Percentiles rank a stretch among this genome's conserved stretches.
These are phyloP conservation scores for Ceratotherium simum DNA, from an alignment of 2,113 vertebrate genomes.

Conservation along the genomic window DNA sequence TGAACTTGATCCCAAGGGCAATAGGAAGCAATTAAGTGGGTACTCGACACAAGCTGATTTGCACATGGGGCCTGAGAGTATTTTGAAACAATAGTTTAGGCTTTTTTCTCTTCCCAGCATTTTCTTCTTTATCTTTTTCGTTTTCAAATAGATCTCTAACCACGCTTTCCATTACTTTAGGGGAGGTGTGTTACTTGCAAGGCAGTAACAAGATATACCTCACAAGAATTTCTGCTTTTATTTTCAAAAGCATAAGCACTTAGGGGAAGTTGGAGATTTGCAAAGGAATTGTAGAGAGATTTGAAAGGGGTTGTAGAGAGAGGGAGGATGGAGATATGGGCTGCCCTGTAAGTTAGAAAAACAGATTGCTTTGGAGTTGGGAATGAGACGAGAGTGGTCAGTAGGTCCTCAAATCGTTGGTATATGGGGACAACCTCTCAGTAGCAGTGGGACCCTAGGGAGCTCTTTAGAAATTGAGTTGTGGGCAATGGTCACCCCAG, in stretches of 20 bases:
- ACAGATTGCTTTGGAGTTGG: neutral
- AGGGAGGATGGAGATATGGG: neutral
- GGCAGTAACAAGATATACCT: neutral
- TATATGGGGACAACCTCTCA: neutral
- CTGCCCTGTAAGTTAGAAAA: neutral
- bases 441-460: neutral
- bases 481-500: neutral
- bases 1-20: neutral
- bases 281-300: constrained; percentile 30
- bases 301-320: neutral
- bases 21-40: neutral
- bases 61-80: neutral
- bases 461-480: neutral
- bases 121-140: neutral
- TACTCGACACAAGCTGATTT: neutral
- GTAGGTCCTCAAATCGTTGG: neutral
- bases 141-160: neutral
- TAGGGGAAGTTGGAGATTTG: neutral
- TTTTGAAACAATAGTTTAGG: neutral
- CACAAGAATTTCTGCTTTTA: neutral
- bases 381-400: neutral
- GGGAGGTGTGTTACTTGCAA: neutral
- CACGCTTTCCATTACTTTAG: neutral
- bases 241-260: neutral
- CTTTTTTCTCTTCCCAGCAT: neutral